Conservation (phyloP, 2,888 invertebrate species). For the Andrena marginata region DNA sequence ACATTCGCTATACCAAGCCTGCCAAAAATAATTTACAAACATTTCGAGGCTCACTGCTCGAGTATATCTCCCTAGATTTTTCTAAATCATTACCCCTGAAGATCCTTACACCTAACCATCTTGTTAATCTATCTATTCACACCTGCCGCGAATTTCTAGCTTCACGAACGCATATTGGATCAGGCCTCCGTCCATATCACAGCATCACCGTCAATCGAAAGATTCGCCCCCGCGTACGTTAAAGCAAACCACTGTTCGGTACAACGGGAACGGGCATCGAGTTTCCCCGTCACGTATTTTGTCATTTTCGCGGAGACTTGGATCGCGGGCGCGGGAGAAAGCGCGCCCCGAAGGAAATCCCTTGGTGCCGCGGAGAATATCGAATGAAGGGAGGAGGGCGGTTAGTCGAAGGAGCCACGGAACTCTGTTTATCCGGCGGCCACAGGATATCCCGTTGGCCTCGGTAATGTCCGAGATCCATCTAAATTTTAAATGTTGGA, state of each 20-base stretch:
- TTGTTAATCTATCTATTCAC: too few species aligned
- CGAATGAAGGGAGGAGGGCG: constrained; percentile 63
- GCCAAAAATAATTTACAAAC: too few species aligned
- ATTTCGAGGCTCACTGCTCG: too few species aligned
- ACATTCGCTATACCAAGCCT: too few species aligned
- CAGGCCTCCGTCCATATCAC: constrained; percentile 44
- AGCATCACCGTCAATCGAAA: constrained; percentile 43
- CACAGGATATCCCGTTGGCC: constrained; percentile 41
- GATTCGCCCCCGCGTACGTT: constrained; percentile 36
- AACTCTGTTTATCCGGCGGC: constrained; percentile 60
- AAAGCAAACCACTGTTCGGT: constrained; percentile 2
- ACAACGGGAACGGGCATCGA: constrained; percentile 7
- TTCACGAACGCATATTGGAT: constrained; percentile 40
- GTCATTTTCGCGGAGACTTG: constrained; percentile 44
- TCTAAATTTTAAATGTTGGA: constrained; percentile 72
- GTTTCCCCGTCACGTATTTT: constrained; percentile 35
- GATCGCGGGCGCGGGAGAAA: constrained; percentile 17
- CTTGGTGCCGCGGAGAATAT: constrained; percentile 58
- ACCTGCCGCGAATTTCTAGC: not conserved
- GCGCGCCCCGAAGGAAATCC: constrained; percentile 59
- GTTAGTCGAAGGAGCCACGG: constrained; percentile 30
- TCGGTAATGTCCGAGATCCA: constrained; percentile 53
- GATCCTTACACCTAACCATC: constrained; percentile 8
- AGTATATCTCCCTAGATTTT: not conserved
- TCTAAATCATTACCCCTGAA: not conserved